phyloP scores from a whole-genome alignment of 2,113 vertebrate species.

The Gnathonemus longibarbis region DNA sequence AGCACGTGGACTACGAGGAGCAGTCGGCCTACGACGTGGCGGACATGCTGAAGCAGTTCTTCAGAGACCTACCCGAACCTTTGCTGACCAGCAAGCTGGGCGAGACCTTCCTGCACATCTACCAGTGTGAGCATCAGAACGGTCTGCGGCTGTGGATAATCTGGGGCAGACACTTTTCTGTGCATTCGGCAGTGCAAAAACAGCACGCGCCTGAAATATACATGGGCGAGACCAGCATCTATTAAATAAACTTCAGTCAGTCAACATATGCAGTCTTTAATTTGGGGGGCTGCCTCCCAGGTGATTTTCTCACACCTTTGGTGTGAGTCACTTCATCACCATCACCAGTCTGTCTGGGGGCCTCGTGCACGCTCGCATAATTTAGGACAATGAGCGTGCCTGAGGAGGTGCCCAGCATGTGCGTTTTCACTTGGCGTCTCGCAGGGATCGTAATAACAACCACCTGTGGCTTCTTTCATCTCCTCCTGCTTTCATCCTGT shows the following conservation, averaged over 20 bases:
- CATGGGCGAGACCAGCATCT: neutral
- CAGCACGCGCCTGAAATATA: neutral
- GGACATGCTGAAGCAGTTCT: constrained; percentile 97
- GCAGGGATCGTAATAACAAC: neutral
- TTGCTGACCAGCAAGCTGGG: constrained; percentile 90
- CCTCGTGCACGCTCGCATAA: neutral
- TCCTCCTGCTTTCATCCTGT: neutral
- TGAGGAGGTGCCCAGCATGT: neutral
- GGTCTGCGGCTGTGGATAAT: no score
- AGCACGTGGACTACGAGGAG: constrained; percentile 78
- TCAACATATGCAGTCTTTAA: neutral
- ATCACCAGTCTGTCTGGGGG: neutral
- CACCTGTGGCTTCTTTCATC: neutral
- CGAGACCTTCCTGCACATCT: constrained; percentile 83
- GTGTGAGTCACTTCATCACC: neutral
- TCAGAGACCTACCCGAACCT: constrained; percentile 89
- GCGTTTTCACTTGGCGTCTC: neutral
- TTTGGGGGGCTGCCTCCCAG: neutral
- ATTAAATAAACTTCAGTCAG: neutral
- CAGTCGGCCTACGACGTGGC: constrained; percentile 93
- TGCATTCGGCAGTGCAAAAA: neutral
- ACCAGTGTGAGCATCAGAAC: neutral
- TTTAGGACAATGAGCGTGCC: neutral
- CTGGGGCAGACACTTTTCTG: neutral
- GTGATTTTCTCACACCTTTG: constrained; percentile 1